Base-by-base conservation (phyloP, 1,140 invertebrate species). In the Gonioctena quinquepunctata region DNA sequence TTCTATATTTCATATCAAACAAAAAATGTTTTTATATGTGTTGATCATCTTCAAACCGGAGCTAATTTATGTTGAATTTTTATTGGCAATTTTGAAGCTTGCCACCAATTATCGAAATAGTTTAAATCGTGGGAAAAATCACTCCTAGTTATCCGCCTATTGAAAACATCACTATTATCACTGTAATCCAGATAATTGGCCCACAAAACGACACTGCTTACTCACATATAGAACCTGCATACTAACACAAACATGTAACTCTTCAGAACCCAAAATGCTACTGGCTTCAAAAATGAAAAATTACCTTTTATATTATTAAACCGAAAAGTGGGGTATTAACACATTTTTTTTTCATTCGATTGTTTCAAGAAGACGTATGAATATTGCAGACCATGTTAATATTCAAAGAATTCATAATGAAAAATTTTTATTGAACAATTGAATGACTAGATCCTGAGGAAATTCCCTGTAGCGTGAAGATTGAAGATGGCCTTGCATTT, bases 401-500 rank as follows among this genome's bases (percentile, higher is more conserved):
- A 60, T 54, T 64, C 52, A 16, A 49, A 25, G 66, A 42, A 50
- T 16, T 68, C 1, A 13, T 60, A 75, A 75, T 75, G 70, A 72
- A 73, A 69, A 62, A 26, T 65, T 27, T 62, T 23, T 23, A 69
- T 50, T 27, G 69, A 27, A 52, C 60, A 62, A 63, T 72, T 77
- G 76, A 65, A 50, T 28, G 6, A 69, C 56, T 76, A 33, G 59
- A 74, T 57, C 50, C 42, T 67, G 62, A 74, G 70, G 66, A 65
- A 74, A 72, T 62, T 69, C 63, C 66, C 33, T 72, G 63, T 76
- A 76, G 54, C 76, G 69, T 77, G 59, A 77, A 77, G 76, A 77
- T 77, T 66, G 19, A 25, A 71, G 76, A 77, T 77, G 76, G 42
- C 76, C 76, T 77, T 77, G 76, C 59, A 70, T 63, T 64, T 65